Evolutionary conservation across 2,888 invertebrate species (phyloP), one percentile per base, ranked within the genome.

Genomic region (Axea sp.): DNA sequence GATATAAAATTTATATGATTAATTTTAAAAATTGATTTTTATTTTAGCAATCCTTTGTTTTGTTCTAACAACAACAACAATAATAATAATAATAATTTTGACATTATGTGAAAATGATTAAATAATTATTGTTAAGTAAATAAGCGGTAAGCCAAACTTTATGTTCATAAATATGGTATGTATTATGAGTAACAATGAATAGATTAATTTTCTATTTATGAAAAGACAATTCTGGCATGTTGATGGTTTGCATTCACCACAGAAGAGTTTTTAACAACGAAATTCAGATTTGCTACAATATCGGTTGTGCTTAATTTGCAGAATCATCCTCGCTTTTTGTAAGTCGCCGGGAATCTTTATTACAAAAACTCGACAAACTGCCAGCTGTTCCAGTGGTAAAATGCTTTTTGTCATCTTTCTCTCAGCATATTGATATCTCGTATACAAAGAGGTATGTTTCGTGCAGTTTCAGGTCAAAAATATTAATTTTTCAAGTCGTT

Each of bases 341-440:
- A 62, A 72, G 77, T 79, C 76, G 76, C 82, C 74, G 77, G 77
- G 33, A 45, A 69, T 81, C 82, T 84, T 85, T 85, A 86, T 86
- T 85, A 82, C 84, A 85, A 86, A 86, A 86, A 85, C 78, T 77
- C 79, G 79, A 79, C 79, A 81, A 80, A 82, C 83, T 80, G 84
- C 85, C 85, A 84, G 85, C 84, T 86, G 86, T 83, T 83, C 82
- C 85, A 81, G 79, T 77, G 77, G 76, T 74, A 65, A 74, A 74
- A 74, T 69, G 57, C 62, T 79, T 81, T 81, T 83, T 81, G 55
- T 64, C 17, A 57, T 49, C 65, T 19, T 77, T 57, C 33, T 57
- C 33, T 59, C 67, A 22, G 57, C 62, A 41, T 62, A 62, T 55
- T 62, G 62, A 51, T 73, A 67, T 67, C 60, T 73, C 73, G 65